Evolutionary conservation across 2,797 vertebrate genomes (phyloP), one percentile per base, ranked within the genome.

Genomic region (Rhynchotus rufescens): DNA sequence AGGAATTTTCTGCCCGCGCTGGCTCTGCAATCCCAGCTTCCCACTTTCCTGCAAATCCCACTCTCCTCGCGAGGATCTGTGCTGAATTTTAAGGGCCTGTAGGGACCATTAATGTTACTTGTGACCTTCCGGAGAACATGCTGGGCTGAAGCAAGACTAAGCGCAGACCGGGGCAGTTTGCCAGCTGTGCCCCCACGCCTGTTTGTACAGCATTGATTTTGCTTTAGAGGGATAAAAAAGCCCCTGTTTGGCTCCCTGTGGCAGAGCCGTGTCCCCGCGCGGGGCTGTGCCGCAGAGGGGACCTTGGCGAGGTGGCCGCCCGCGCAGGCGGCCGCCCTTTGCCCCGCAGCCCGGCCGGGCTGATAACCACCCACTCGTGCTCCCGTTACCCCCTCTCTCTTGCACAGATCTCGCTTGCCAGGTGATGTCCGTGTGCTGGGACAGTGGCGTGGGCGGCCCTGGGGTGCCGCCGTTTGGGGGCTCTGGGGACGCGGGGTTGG

Each of bases 341-440:
- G 85, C 71, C 59, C 85, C 47, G 1, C 5, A 2, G 59, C 10
- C 44, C 34, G 66, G 68, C 54, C 40, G 9, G 8, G 10, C 36
- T 81, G 25, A 6, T 22, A 61, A 8, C 45, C 7, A 7, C 57
- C 51, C 62, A 44, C 82, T 22, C 16, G 4, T 40, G 5, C 1
- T 1, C 75, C 36, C 34, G 0, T 57, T 61, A 8, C 57, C 32
- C 2, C 4, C 15, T n/a, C 42, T 64, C 57, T 12, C 45, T 56
- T 68, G 22, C 57, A 38, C 0, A 4, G 21, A 20, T 30, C 83
- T 71, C 32, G 20, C 34, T 77, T 77, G 89, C 49, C 86, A 88
- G 93, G 78, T 68, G 12, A 36, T 13, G 67, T 34, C 62, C n/a
- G 0, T 17, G 77, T 8, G 56, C 81, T 47, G 80, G 0, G 11